Conservation (phyloP, 2,113 vertebrate genomes). For the Catharus fuscescens region DNA sequence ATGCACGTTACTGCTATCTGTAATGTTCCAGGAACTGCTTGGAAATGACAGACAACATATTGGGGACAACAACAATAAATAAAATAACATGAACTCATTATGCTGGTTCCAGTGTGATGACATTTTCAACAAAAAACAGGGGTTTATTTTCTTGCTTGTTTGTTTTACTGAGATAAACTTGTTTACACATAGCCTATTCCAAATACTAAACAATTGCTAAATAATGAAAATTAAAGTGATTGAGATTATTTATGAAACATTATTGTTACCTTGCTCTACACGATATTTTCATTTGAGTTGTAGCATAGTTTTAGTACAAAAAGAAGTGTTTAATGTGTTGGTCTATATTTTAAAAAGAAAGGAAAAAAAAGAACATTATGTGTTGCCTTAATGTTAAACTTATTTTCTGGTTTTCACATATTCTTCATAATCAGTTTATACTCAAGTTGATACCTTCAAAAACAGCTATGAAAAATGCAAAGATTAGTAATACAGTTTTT, state of each 20-base stretch:
- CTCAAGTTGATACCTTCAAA: neutral
- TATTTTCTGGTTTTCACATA: neutral
- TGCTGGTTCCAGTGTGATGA: neutral
- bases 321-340: neutral
- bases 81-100: slow-evolving; percentile 1
- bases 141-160: neutral
- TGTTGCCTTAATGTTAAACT: neutral
- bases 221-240: slow-evolving; percentile 2
- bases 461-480: neutral
- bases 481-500: neutral
- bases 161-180: slow-evolving; percentile 47
- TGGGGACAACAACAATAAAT: neutral
- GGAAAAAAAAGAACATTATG: neutral
- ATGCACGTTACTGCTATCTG: neutral
- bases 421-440: neutral
- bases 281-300: neutral
- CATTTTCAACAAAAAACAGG: slow-evolving; percentile 18
- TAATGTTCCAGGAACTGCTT: slow-evolving; percentile 18
- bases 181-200: slow-evolving; percentile 1
- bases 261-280: neutral
- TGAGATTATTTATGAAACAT: neutral
- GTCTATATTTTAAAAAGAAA: neutral
- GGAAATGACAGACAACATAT: neutral
- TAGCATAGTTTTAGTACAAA: neutral
- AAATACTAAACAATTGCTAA: slow-evolving; percentile 17